phyloP scores from a whole-genome alignment of 2,113 vertebrate genomes.

The Chaenocephalus aceratus region DNA sequence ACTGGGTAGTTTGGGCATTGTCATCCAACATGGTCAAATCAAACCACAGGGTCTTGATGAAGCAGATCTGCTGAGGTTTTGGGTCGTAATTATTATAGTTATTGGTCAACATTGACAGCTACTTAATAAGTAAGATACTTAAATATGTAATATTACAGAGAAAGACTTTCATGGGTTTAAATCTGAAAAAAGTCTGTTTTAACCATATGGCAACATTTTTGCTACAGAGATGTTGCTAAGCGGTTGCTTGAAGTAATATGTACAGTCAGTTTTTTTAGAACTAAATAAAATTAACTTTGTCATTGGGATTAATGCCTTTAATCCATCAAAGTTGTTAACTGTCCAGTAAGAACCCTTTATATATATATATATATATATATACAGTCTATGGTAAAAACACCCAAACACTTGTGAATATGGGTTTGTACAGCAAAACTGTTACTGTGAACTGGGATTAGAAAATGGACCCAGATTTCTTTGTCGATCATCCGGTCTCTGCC shows the following conservation, averaged over 20 bases:
- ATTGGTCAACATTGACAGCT: neutral
- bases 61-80: neutral
- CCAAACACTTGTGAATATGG: slow-evolving; percentile 50
- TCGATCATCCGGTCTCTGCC: slow-evolving; percentile 49
- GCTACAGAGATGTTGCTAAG: slow-evolving; percentile 10
- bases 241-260: neutral
- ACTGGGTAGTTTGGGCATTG: neutral
- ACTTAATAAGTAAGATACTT: neutral
- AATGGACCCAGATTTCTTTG: slow-evolving; percentile 7
- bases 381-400: neutral
- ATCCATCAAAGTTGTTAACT: slow-evolving; percentile 28
- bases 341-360: slow-evolving; percentile 11
- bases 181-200: slow-evolving; percentile 19
- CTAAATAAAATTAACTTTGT: neutral
- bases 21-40: neutral
- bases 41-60: neutral
- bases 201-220: slow-evolving; percentile 29
- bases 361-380: no score
- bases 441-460: slow-evolving; percentile 65
- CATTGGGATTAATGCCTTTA: slow-evolving; percentile 16
- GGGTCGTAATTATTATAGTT: neutral
- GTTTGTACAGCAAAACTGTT: slow-evolving; percentile 56
- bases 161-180: slow-evolving; percentile 16
- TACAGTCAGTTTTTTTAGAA: slow-evolving; percentile 33
- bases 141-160: slow-evolving; percentile 2